phyloP scores from a whole-genome alignment of 1,140 invertebrate genomes.

The Drosophila kepulauana region DNA sequence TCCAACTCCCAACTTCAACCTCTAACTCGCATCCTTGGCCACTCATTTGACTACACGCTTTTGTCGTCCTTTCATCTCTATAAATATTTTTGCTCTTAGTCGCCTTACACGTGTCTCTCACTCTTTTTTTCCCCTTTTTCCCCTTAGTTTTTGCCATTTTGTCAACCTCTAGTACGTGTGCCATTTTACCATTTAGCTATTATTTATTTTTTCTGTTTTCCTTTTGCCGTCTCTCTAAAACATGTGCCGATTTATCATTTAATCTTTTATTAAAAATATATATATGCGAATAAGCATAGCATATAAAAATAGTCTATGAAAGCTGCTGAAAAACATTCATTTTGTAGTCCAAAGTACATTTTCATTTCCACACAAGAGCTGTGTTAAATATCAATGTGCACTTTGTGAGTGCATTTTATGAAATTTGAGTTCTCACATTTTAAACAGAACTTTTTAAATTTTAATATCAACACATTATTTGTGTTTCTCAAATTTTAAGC shows the following conservation, averaged over 20 bases:
- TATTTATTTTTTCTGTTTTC: conserved; percentile 13
- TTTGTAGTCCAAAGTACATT: no score
- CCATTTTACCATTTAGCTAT: conserved; percentile 31
- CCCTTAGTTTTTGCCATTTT: not conserved
- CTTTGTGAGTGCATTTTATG: no score
- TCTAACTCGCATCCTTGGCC: conserved; percentile 42
- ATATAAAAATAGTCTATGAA: no score
- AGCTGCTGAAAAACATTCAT: no score
- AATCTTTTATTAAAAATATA: conserved; percentile 2
- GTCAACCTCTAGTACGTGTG: conserved; percentile 9
- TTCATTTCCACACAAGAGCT: no score
- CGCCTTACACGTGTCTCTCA: conserved; percentile 27
- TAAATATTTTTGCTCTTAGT: conserved; percentile 52
- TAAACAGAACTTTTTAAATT: no score
- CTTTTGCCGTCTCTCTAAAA: conserved; percentile 8
- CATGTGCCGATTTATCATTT: conserved; percentile 16
- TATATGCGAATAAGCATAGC: not conserved
- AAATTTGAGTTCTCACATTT: no score
- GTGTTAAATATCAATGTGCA: no score
- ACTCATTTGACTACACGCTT: conserved; percentile 73
- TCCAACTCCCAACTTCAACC: not conserved
- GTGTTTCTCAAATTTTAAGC: no score
- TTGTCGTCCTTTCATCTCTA: conserved; percentile 57
- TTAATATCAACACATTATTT: no score
- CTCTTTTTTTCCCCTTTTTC: not conserved